These are phyloP conservation scores for Gryon sp. DNA, from an alignment of 1,140 invertebrate genomes.

Conservation along the genomic window DNA sequence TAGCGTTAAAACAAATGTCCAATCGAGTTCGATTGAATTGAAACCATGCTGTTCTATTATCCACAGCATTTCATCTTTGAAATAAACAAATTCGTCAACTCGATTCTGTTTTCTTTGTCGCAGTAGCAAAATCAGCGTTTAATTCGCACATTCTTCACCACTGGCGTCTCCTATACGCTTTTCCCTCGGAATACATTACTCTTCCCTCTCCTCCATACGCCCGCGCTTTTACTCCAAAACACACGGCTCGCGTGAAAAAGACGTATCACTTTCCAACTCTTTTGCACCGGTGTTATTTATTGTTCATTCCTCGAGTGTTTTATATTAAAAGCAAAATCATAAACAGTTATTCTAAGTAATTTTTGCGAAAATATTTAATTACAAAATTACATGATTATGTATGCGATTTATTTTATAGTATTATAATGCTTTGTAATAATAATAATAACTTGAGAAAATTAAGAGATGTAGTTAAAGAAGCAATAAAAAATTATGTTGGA, in stretches of 20 bases:
- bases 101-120: constrained; percentile 34
- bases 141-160: constrained; percentile 56
- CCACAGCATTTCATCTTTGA: constrained; percentile 44
- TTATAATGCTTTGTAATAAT: too few species aligned
- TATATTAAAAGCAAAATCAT: constrained; percentile 46
- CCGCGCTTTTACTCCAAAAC: constrained; percentile 26
- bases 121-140: constrained; percentile 54
- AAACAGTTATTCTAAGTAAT: too few species aligned
- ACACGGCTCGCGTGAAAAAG: constrained; percentile 52
- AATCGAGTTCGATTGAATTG: constrained; percentile 49
- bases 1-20: constrained; percentile 41
- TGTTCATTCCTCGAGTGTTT: constrained; percentile 14
- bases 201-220: not conserved
- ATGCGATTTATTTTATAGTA: too few species aligned
- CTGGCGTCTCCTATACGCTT: constrained; percentile 35
- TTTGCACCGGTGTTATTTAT: constrained; percentile 51
- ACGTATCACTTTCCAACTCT: constrained; percentile 41
- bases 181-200: constrained; percentile 56
- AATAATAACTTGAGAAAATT: too few species aligned
- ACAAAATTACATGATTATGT: too few species aligned
- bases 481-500: too few species aligned
- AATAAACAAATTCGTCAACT: constrained; percentile 57
- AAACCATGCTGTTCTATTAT: constrained; percentile 30
- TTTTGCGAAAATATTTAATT: not conserved
- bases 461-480: too few species aligned